Evolutionary conservation across 2,113 vertebrate species (phyloP).

Genomic region (Scalopus aquaticus): DNA sequence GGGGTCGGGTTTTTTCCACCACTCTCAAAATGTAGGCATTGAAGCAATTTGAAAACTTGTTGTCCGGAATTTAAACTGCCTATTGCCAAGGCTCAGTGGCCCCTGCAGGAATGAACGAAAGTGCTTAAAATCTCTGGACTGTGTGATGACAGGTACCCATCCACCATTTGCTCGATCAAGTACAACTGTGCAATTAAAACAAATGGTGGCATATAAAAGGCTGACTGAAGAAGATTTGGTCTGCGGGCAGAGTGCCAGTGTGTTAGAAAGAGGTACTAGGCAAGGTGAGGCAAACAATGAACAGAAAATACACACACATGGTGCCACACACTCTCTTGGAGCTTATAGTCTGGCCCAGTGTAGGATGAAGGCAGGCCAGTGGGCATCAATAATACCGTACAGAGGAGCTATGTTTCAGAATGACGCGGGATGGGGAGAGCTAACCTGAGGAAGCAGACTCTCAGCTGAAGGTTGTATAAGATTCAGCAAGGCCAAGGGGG

Average conservation of each 20-base stretch:
- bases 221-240: constrained; percentile 61
- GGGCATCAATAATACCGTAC: background rate
- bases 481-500: background rate
- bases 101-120: constrained; percentile 20
- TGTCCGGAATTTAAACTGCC: constrained; percentile 75
- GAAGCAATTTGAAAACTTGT: constrained; percentile 57
- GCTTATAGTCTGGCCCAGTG: background rate
- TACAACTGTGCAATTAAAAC: constrained; percentile 71
- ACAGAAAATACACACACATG: background rate
- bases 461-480: background rate
- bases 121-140: constrained; percentile 66
- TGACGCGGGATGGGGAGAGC: background rate
- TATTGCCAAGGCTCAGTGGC: constrained; percentile 66
- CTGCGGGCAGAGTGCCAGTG: background rate
- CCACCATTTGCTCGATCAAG: constrained; percentile 47
- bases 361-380: background rate
- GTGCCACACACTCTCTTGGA: background rate
- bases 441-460: background rate
- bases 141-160: constrained; percentile 69
- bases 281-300: background rate
- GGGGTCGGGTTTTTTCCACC: constrained; percentile 41
- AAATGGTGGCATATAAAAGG: constrained; percentile 67
- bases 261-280: background rate
- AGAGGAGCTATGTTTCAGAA: background rate
- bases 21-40: constrained; percentile 62